These are phyloP conservation scores for Podarcis cretensis DNA, from an alignment of 2,113 vertebrate genomes.

Conservation along the genomic window DNA sequence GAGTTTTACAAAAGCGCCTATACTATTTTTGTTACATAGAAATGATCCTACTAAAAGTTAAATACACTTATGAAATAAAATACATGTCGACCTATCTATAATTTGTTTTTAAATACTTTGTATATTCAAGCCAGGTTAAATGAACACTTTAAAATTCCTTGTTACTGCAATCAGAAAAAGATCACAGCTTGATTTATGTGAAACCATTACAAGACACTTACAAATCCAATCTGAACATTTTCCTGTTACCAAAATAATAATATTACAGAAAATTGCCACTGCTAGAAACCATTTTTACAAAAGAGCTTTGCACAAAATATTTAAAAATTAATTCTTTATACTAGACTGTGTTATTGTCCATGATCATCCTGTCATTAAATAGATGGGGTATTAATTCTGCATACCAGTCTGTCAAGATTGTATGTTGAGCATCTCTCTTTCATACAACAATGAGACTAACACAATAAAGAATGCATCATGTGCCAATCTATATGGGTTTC, in stretches of 20 bases:
- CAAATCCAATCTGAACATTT: slow-evolving; percentile 66
- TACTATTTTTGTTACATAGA: slow-evolving; percentile 83
- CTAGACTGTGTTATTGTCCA: slow-evolving; percentile 66
- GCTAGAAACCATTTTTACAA: slow-evolving; percentile 79
- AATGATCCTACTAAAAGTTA: slow-evolving; percentile 89
- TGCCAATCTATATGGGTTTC: slow-evolving; percentile 59
- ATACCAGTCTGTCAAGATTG: slow-evolving; percentile 41
- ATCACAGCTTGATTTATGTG: slow-evolving; percentile 65
- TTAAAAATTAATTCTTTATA: slow-evolving; percentile 73
- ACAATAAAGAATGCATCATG: slow-evolving; percentile 60
- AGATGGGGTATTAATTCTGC: slow-evolving; percentile 63
- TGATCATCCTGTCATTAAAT: slow-evolving; percentile 63
- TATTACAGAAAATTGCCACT: slow-evolving; percentile 64
- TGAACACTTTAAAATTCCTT: slow-evolving; percentile 73
- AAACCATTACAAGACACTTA: slow-evolving; percentile 70
- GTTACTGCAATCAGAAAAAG: slow-evolving; percentile 86
- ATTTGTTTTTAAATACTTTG: slow-evolving; percentile 71
- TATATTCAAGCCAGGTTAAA: slow-evolving; percentile 79
- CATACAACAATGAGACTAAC: slow-evolving; percentile 60
- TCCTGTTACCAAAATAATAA: slow-evolving; percentile 68
- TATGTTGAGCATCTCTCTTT: slow-evolving; percentile 42
- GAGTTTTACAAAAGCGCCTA: slow-evolving; percentile 75
- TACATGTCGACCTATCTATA: slow-evolving; percentile 72
- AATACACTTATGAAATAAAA: slow-evolving; percentile 88
- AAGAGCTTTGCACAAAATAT: slow-evolving; percentile 74